phyloP scores from a whole-genome alignment of 1,140 invertebrate species.

The Pollicipes pollicipes region DNA sequence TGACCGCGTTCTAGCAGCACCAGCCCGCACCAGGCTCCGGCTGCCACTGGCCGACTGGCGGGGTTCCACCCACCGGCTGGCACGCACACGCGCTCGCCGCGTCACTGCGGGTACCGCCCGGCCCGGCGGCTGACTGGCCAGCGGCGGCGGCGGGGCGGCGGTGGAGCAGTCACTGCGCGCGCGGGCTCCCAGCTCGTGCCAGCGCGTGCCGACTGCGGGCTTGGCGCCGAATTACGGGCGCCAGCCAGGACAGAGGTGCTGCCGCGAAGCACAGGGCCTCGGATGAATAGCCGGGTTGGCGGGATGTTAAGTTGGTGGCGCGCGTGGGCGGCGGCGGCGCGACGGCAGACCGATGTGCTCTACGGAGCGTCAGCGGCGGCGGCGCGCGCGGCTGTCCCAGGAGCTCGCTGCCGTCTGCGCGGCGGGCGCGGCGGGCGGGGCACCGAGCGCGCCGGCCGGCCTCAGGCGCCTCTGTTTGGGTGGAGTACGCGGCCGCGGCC shows the following conservation, averaged over 20 bases:
- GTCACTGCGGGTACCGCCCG: too few relatives aligned
- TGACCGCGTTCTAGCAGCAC: too few relatives aligned
- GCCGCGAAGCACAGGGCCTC: background rate
- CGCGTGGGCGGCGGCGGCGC: too few relatives aligned
- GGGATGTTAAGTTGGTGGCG: background rate
- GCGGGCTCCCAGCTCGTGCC: too few relatives aligned
- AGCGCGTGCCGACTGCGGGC: too few relatives aligned
- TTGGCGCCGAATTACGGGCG: too few relatives aligned
- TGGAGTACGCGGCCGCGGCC: background rate
- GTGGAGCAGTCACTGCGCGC: too few relatives aligned
- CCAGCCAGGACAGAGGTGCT: too few relatives aligned
- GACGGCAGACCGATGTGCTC: background rate
- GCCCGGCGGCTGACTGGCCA: background rate
- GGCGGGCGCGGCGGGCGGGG: too few relatives aligned
- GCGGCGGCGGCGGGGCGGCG: too few relatives aligned
- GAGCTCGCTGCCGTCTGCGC: too few relatives aligned
- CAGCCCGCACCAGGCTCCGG: background rate
- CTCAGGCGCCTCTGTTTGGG: background rate
- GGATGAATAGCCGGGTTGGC: background rate
- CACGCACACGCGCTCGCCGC: background rate
- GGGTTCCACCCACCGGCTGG: background rate
- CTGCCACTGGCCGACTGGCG: background rate
- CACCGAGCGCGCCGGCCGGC: background rate
- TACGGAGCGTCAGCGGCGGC: background rate
- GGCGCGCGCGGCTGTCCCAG: too few relatives aligned